phyloP scores from a whole-genome alignment of 2,797 vertebrate species.

The Amniataba percoides region DNA sequence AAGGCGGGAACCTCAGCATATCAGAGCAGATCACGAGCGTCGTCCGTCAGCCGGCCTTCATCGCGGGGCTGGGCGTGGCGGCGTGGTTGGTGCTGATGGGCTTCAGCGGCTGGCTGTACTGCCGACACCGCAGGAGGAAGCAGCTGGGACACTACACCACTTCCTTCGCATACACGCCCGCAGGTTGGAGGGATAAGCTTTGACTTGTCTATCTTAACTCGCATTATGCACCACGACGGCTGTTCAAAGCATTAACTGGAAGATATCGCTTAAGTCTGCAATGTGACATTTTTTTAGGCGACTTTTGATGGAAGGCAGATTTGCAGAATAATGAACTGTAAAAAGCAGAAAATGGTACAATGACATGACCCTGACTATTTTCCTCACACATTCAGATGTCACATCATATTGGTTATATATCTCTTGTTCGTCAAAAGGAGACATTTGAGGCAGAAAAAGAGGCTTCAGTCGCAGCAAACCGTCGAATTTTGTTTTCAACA shows the following conservation, averaged over 20 bases:
- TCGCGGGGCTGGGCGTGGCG: conserved; percentile 94
- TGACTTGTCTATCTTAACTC: background rate
- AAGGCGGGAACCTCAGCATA: conserved; percentile 83
- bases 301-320: conserved; percentile 8
- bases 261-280: conserved; percentile 10
- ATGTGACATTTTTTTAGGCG: background rate
- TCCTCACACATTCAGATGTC: conserved; percentile 25
- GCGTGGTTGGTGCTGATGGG: conserved; percentile 90
- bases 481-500: conserved; percentile 41
- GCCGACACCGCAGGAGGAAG: conserved; percentile 88
- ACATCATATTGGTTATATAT: conserved; percentile 22
- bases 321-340: conserved; percentile 3
- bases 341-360: background rate
- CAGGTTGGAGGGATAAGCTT: conserved; percentile 78
- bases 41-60: conserved; percentile 94
- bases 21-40: conserved; percentile 95
- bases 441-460: conserved; percentile 1
- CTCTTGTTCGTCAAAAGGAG: conserved; percentile 4
- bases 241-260: conserved; percentile 9
- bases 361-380: conserved; percentile 9
- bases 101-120: conserved; percentile 86
- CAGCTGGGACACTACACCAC: conserved; percentile 96
- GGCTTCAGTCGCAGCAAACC: background rate
- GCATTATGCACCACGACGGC: conserved; percentile 6
- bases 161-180: conserved; percentile 95